These are phyloP conservation scores for Rousettus leschenaultii DNA, from an alignment of 2,113 vertebrate genomes.

Conservation along the genomic window DNA sequence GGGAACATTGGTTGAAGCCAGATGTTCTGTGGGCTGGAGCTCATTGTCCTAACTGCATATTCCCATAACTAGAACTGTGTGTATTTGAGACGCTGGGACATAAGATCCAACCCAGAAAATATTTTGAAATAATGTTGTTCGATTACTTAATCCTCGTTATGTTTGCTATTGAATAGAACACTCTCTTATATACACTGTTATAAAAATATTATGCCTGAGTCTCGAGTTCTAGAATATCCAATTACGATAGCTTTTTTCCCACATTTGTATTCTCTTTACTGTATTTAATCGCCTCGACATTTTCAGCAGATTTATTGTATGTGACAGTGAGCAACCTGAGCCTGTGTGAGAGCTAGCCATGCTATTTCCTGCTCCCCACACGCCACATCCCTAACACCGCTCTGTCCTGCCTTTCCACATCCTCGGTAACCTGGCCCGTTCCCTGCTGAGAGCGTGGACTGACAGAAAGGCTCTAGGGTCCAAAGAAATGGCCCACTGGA, in stretches of 20 bases:
- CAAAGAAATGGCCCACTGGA: not conserved
- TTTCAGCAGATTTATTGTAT: slow-evolving; percentile 70
- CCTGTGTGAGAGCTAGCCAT: slow-evolving; percentile 30
- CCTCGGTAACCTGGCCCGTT: not conserved
- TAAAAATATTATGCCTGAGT: slow-evolving; percentile 72
- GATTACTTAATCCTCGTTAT: slow-evolving; percentile 78
- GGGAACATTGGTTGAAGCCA: slow-evolving; percentile 78
- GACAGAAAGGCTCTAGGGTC: not conserved
- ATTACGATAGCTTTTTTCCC: slow-evolving; percentile 68
- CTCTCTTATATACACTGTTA: slow-evolving; percentile 73
- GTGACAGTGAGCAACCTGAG: slow-evolving; percentile 71
- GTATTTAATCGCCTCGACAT: slow-evolving; percentile 71
- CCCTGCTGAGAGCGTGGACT: not conserved
- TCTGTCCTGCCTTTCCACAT: slow-evolving; percentile 8
- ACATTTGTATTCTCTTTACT: slow-evolving; percentile 63
- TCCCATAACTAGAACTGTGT: slow-evolving; percentile 54
- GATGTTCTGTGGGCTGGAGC: slow-evolving; percentile 76
- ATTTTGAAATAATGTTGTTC: slow-evolving; percentile 74
- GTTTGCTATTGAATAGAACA: slow-evolving; percentile 72
- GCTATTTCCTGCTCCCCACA: slow-evolving; percentile 63
- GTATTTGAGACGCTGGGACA: slow-evolving; percentile 45
- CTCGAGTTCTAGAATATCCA: slow-evolving; percentile 57
- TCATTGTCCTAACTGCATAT: slow-evolving; percentile 63
- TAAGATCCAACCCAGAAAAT: slow-evolving; percentile 69
- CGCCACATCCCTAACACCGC: not conserved